phyloP scores from a whole-genome alignment of 2,113 vertebrate species.

The Gambusia affinis region DNA sequence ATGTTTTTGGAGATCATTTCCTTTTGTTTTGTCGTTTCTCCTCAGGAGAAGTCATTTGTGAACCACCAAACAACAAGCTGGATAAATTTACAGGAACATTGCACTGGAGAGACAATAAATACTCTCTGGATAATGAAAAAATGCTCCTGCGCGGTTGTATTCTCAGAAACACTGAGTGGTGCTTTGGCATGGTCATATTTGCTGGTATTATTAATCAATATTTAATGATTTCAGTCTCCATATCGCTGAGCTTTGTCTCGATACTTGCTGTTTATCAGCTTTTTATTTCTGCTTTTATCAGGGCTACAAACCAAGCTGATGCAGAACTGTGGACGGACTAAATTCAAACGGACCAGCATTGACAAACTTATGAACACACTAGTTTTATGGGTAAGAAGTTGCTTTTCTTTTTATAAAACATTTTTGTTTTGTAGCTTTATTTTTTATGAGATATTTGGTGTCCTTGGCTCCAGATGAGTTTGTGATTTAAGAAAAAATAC shows the following conservation, averaged over 20 bases:
- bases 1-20: neutral
- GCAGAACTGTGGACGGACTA: constrained; percentile 92
- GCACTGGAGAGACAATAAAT: constrained; percentile 86
- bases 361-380: constrained; percentile 94
- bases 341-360: constrained; percentile 93
- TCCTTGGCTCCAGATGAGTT: neutral
- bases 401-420: neutral
- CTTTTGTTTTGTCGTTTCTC: neutral
- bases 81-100: constrained; percentile 88
- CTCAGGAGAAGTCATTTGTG: constrained; percentile 77
- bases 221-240: neutral
- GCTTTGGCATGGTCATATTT: constrained; percentile 92
- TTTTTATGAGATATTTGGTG: neutral
- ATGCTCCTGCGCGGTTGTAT: constrained; percentile 91
- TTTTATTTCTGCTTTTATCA: constrained; percentile 8
- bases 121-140: constrained; percentile 88
- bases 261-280: neutral
- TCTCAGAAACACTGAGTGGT: constrained; percentile 93
- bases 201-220: constrained; percentile 78
- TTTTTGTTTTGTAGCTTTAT: neutral
- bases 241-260: neutral
- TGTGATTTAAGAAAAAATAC: too few relatives aligned
- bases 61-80: constrained; percentile 94
- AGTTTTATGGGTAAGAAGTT: constrained; percentile 89
- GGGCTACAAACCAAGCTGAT: constrained; percentile 89